Percentiles rank a stretch among this genome's conserved stretches.
phyloP scores from a whole-genome alignment of 1,140 invertebrate genomes.

The Forficula auricularia region DNA sequence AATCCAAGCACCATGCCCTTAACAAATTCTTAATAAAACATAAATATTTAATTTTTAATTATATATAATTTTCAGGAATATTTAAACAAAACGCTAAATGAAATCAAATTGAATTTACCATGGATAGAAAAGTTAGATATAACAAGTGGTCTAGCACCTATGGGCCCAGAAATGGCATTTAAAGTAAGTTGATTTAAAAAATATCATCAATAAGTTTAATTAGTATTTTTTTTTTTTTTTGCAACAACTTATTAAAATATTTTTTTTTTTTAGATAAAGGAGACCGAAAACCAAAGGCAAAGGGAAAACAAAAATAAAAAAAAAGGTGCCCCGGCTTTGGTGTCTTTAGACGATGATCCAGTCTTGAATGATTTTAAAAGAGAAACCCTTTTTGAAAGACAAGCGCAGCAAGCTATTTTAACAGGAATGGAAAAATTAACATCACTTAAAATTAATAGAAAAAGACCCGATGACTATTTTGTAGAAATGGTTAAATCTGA shows the following conservation, averaged over 20 bases:
- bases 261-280: conserved; percentile 10
- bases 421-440: conserved; percentile 59
- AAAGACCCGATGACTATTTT: conserved; percentile 88
- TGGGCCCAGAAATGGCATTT: conserved; percentile 62
- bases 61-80: conserved; percentile 35
- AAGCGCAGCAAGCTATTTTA: conserved; percentile 74
- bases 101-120: conserved; percentile 50
- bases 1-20: no score
- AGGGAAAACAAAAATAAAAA: conserved; percentile 30
- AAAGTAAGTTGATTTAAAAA: conserved; percentile 32
- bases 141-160: conserved; percentile 48
- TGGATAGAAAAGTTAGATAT: conserved; percentile 79
- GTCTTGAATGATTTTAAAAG: conserved; percentile 86
- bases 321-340: conserved; percentile 40
- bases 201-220: not conserved
- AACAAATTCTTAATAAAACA: no score
- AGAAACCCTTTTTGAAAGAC: conserved; percentile 78
- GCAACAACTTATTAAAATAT: not conserved
- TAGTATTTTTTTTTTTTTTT: not conserved
- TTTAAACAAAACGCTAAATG: conserved; percentile 49
- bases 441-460: conserved; percentile 55
- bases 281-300: conserved; percentile 13
- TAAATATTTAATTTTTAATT: no score
- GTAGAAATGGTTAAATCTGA: conserved; percentile 98
- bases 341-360: conserved; percentile 48